Evolutionary conservation across 2,113 vertebrate genomes (phyloP).

Genomic region (Otolemur garnettii): DNA sequence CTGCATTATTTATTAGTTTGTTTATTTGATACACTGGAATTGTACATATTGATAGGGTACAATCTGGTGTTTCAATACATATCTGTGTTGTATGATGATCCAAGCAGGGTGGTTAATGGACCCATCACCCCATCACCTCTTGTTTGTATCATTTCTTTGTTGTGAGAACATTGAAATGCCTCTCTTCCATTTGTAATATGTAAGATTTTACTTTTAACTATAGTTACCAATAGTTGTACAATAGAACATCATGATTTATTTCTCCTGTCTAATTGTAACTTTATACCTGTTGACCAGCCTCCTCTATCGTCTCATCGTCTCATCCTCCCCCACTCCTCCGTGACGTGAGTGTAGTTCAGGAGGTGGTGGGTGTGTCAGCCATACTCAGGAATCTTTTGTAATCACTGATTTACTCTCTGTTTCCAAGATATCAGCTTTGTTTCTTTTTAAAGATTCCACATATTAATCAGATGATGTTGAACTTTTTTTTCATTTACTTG

Average conservation of each 20-base stretch:
- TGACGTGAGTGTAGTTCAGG: too few species aligned
- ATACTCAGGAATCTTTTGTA: neutral
- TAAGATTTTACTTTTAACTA: neutral
- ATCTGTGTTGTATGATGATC: neutral
- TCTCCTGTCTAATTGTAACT: neutral
- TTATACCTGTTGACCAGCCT: neutral
- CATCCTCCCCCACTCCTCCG: neutral
- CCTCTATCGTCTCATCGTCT: neutral
- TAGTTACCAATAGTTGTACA: neutral
- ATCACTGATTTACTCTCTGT: neutral
- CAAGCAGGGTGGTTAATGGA: neutral
- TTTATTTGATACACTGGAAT: neutral
- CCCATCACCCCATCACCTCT: neutral
- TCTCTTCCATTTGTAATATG: neutral
- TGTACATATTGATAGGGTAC: neutral
- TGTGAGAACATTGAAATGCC: neutral
- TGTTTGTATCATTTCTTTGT: neutral
- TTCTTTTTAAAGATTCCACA: neutral
- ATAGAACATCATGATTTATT: neutral
- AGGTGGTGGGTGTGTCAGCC: too few species aligned
- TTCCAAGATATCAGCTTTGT: neutral
- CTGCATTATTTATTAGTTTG: neutral
- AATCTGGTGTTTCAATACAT: neutral
- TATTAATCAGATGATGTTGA: neutral
- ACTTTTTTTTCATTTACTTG: neutral